Evolutionary conservation across 1,140 invertebrate genomes (phyloP), one percentile per base, ranked within the genome.

Genomic region (Drosophila ambigua): DNA sequence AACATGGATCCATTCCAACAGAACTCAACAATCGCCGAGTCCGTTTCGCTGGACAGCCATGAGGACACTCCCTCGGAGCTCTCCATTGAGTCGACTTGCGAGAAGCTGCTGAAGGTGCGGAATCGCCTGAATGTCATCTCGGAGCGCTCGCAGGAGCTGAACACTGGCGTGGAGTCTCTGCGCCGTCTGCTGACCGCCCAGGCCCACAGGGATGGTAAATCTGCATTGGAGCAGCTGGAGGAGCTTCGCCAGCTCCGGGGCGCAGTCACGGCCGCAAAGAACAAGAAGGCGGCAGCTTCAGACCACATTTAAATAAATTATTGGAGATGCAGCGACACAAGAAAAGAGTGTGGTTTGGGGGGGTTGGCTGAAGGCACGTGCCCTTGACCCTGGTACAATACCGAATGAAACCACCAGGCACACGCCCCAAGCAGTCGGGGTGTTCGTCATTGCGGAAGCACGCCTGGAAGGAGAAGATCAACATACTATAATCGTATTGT

Each of bases 351-450:
- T 31, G 35, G 3, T 13, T 13, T 39, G 3, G 35, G 9, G 4
- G 11, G 35, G 11, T 11, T 11, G 11, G 4, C 9, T 39, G 35
- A 39, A 7, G 13, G 43, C 45, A 50, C 35, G 35, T 77, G 73
- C 62, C 73, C 73, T 77, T 77, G 73, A 77, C 73, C 73, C 48
- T 77, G 73, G 58, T 69, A 59, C 26, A 63, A 31, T 31, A 31
- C 31, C 31, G 8, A 31, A 9, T 9, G 2, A 31, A 3, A 31
- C 31, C 5, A 28, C 5, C 26, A 31, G 31, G 31, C 31, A 31
- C 31, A 31, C 11, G 46, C 46, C 4, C 11, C 13, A 1, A 4
- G 11, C 1, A 39, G 35, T 39, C 35, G 8, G 3, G 28, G 8
- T 8, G 8, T 31, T 31, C 31, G 35, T 39, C 11, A 39, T 39